These are phyloP conservation scores for Thamnaconus septentrionalis DNA, from an alignment of 2,113 vertebrate species.

Conservation along the genomic window DNA sequence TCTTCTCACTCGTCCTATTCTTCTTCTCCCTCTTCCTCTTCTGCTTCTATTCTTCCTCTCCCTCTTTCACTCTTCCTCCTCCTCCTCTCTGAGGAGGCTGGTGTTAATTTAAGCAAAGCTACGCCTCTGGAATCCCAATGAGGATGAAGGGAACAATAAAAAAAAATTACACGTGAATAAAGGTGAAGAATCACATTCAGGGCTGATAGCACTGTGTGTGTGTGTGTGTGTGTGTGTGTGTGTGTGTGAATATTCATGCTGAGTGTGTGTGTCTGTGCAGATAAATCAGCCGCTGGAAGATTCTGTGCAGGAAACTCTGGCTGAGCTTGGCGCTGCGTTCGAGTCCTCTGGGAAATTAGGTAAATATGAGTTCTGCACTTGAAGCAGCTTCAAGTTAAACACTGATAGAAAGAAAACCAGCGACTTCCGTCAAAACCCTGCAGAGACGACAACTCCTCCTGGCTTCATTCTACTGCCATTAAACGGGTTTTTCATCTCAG, in stretches of 20 bases:
- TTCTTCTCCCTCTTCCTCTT: too few relatives aligned
- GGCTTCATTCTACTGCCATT: too few relatives aligned
- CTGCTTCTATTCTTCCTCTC: too few relatives aligned
- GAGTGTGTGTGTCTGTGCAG: conserved; percentile 33
- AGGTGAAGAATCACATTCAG: conserved; percentile 46
- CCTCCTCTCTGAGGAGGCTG: conserved; percentile 48
- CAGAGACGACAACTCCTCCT: too few relatives aligned
- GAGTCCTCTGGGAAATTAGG: conserved; percentile 46
- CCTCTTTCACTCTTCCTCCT: too few relatives aligned
- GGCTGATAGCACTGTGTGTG: too few relatives aligned
- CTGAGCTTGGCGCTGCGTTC: conserved; percentile 12
- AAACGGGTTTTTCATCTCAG: too few relatives aligned
- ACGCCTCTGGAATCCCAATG: conserved; percentile 56
- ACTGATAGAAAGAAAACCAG: too few relatives aligned
- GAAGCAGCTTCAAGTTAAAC: conserved; percentile 30
- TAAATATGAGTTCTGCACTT: conserved; percentile 33
- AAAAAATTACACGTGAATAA: conserved; percentile 47
- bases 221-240: too few relatives aligned
- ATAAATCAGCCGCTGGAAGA: conserved; percentile 36
- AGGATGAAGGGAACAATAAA: conserved; percentile 46
- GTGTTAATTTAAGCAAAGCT: conserved; percentile 61
- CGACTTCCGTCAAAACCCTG: too few relatives aligned
- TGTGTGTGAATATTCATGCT: conserved; percentile 34
- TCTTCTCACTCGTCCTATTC: conserved; percentile 15
- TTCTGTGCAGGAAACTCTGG: conserved; percentile 26